phyloP scores from a whole-genome alignment of 2,797 vertebrate genomes.

The Danionella dracula region DNA sequence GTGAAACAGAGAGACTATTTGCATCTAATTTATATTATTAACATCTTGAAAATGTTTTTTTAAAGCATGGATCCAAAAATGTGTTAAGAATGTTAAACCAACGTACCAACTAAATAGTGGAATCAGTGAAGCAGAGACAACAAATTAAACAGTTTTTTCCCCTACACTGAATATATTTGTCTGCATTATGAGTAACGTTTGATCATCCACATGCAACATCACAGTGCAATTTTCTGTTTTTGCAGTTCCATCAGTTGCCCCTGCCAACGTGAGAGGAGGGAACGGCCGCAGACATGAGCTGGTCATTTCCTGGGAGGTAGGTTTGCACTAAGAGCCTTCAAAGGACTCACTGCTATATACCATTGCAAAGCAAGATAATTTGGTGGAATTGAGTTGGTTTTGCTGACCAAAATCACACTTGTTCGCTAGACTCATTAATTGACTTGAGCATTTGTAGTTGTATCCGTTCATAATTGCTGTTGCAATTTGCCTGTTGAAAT shows the following conservation, averaged over 20 bases:
- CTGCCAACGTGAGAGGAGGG: slow-evolving; percentile 89
- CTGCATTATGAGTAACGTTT: no score
- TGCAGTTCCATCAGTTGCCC: slow-evolving; percentile 89
- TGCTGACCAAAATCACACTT: no score
- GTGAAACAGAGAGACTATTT: no score
- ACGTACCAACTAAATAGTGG: no score
- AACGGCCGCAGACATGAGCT: slow-evolving; percentile 90
- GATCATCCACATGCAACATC: no score
- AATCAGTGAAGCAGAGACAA: no score
- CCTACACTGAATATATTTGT: no score
- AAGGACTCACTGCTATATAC: slow-evolving; percentile 2
- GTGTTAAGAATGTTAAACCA: no score
- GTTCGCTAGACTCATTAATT: slow-evolving; percentile 31
- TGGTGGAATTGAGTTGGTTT: slow-evolving; percentile 17
- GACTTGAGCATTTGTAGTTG: slow-evolving; percentile 27
- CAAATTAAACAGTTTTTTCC: no score
- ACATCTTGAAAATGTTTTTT: no score
- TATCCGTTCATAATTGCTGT: slow-evolving; percentile 28
- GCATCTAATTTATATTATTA: no score
- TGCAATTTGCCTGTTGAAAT: slow-evolving; percentile 9
- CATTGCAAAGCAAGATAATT: slow-evolving; percentile 25
- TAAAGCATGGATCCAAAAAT: no score
- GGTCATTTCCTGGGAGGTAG: slow-evolving; percentile 98
- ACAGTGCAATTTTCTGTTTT: neutral
- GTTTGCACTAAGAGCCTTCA: slow-evolving; percentile 32